Base-by-base conservation (phyloP, 2,113 vertebrate genomes). In the Dascyllus trimaculatus region DNA sequence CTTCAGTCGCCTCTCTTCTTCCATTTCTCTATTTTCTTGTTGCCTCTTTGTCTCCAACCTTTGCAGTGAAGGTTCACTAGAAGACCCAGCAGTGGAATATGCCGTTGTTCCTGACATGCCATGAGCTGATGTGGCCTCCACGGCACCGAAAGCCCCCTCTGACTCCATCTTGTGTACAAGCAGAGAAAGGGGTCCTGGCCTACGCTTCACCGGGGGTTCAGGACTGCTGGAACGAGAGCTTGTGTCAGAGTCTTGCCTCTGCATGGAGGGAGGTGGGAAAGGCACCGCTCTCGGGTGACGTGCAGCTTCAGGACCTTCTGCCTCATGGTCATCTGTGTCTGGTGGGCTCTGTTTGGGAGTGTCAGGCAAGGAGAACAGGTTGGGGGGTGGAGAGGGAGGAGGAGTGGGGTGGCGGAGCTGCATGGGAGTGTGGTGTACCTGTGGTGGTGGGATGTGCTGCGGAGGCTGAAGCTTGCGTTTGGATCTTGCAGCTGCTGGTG, bases 271-370 rank as follows among this genome's bases (percentile, higher is more conserved):
- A 56, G 84, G 81, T 29, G 84, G 90, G 25, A 85, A 77, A 8
- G 85, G 21, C 0, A 1, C 78, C 51, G 6, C 43, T 4, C 74
- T 82, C 4, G 72, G 71, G 62, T 52, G 65, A 0, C 29, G 59
- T 5, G 71, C 77, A 6, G 73, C 80, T 25, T 68, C 64, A 7
- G 65, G 73, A 8, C 60, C 81, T 15, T 81, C 89, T 54, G 69
- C 80, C n/a, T 91, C 91, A 3, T 89, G 88, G 14, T 95, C 79
- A 0, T 93, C 92, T 48, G 88, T 66, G 67, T 93, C 92, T 3
- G 91, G 94, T 4, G 95, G 95, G 67, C 95, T 95, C 82, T 95
- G 95, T 84, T 95, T 95, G 62, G 95, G 95, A 75, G 95, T 95
- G 85, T 95, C 95, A 1, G 95, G 95, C 5, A 95, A 78, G 10